Conservation (phyloP, 1,140 invertebrate species). For the Odontomachus brunneus region DNA sequence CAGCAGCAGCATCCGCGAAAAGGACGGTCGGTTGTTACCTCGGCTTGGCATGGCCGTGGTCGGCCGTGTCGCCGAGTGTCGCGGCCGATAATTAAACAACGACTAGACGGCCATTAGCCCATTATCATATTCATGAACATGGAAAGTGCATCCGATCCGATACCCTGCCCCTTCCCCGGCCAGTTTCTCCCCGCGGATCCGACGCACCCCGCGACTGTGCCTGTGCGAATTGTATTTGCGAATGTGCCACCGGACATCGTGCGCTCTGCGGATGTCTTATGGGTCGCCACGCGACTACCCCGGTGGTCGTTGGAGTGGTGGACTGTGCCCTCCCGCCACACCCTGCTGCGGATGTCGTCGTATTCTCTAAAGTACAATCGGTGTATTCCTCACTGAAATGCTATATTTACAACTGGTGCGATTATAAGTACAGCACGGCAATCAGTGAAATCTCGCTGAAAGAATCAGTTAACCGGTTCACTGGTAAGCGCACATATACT, state of each 20-base stretch:
- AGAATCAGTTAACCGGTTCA: too few species aligned
- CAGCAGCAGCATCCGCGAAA: not conserved
- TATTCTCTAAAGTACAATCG: too few species aligned
- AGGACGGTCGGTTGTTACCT: constrained; percentile 45
- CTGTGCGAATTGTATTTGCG: constrained; percentile 65
- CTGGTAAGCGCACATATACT: too few species aligned
- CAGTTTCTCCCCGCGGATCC: constrained; percentile 48
- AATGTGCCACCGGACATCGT: constrained; percentile 20
- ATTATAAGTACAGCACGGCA: too few species aligned
- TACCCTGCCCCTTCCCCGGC: constrained; percentile 72
- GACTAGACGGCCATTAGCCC: constrained; percentile 84
- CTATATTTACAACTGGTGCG: too few species aligned
- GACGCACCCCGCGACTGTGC: constrained; percentile 54
- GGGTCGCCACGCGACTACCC: constrained; percentile 77
- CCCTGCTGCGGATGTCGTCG: not conserved
- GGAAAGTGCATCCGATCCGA: constrained; percentile 84
- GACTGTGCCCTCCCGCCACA: not conserved
- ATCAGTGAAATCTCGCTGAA: too few species aligned
- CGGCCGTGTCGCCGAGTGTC: constrained; percentile 67
- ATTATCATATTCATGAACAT: constrained; percentile 86
- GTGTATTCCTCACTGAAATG: too few species aligned
- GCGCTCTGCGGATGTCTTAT: constrained; percentile 66
- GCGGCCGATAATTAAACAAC: constrained; percentile 84
- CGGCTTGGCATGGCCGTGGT: constrained; percentile 34
- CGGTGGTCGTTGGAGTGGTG: constrained; percentile 67